These are phyloP conservation scores for Papilio elwesi DNA, from an alignment of 2,888 invertebrate genomes.

Conservation along the genomic window DNA sequence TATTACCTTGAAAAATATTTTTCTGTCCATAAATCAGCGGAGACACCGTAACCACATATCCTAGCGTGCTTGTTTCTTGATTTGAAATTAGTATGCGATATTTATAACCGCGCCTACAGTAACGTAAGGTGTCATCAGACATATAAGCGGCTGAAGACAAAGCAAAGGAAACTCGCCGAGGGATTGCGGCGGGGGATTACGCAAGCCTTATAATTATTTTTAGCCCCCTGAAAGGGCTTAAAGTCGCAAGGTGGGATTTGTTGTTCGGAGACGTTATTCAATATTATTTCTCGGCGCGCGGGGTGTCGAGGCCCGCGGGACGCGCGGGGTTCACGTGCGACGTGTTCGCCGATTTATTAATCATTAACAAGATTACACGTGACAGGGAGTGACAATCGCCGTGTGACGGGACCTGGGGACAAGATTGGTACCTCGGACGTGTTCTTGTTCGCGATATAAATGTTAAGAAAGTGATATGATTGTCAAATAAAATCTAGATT, in stretches of 20 bases:
- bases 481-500: neutral
- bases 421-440: constrained; percentile 9
- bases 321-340: constrained; percentile 57
- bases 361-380: constrained; percentile 52
- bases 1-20: neutral
- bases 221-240: constrained; percentile 76
- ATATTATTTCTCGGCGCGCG: constrained; percentile 72
- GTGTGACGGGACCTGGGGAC: constrained; percentile 33
- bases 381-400: constrained; percentile 43
- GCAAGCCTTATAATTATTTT: constrained; percentile 66
- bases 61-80: too few relatives aligned
- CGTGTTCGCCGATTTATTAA: constrained; percentile 49
- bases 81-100: neutral
- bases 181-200: constrained; percentile 58
- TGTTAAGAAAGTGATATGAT: constrained; percentile 1
- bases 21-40: neutral
- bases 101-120: constrained; percentile 24
- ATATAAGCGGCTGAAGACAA: constrained; percentile 53
- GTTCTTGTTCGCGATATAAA: neutral
- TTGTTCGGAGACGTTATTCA: constrained; percentile 72
- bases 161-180: constrained; percentile 50
- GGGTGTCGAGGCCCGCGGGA: constrained; percentile 44
- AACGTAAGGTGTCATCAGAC: constrained; percentile 41
- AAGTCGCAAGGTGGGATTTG: constrained; percentile 77
- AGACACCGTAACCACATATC: neutral